Base-by-base conservation (phyloP, 2,888 invertebrate genomes). In the Hecatera dysodea region DNA sequence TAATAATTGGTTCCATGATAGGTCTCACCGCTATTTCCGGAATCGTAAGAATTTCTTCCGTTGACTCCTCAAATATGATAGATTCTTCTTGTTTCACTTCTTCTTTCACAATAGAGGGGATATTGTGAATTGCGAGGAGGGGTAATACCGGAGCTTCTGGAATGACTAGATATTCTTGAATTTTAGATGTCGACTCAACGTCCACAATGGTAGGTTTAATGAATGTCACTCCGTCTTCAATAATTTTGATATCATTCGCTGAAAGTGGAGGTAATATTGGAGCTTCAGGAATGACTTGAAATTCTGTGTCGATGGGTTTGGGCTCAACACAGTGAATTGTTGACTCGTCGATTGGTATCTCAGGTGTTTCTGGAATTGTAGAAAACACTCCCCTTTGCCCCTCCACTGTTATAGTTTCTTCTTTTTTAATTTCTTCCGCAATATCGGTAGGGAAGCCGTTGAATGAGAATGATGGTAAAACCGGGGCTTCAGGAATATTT, bases 121-220 rank as follows among this genome's bases (percentile, higher is more conserved):
- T n/a, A 3, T 11, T 12, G 5, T 62, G 6, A 19, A 59, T 5
- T 61, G 52, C 5, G 22, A 50, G n/a, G 22, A 59, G 61, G 9
- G 65, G 55, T 27, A 80, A 50, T 9, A 46, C 11, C 0, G 74
- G 69, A 2, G 59, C 67, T 36, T 66, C 48, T 24, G 71, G 67
- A 12, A 80, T 64, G 0, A 57, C 2, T 29, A 17, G 0, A 15
- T 50, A 1, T 50, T 53, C 24, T 52, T 33, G 0, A 44, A 24
- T 44, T 0, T 15, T 15, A 22, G 33, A 24, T 56, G 70, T 68
- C 1, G 12, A 8, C 3, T 59, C 39, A 27, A 8, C 7, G 15
- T 29, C 8, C 19, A 27, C 17, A n/a, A 36, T 1, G 0, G n/a
- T 5, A 1, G n/a, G 42, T 33, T 42, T n/a, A 7, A 39, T 12